phyloP scores from a whole-genome alignment of 2,888 invertebrate genomes.

The Odontomyia ornata region DNA sequence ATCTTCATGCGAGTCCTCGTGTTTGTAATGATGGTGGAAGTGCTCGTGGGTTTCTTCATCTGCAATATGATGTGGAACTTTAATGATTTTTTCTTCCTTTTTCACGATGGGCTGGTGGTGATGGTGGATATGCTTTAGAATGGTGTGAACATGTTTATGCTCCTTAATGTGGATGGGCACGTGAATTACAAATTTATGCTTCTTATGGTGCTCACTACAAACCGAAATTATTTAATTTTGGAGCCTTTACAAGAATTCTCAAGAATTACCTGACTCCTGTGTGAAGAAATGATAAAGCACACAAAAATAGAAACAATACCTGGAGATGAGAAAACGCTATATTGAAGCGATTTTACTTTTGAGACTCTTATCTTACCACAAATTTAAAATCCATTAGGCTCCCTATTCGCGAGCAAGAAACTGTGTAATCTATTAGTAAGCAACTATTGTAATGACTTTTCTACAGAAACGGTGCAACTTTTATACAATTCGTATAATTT shows the following conservation, averaged over 20 bases:
- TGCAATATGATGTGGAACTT: conserved; percentile 60
- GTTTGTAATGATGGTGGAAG: conserved; percentile 58
- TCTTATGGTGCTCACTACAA: conserved; percentile 55
- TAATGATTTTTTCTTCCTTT: conserved; percentile 63
- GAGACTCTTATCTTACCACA: neutral
- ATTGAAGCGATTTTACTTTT: neutral
- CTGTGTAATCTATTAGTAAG: neutral
- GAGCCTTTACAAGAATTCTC: neutral
- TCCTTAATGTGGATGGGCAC: conserved; percentile 62
- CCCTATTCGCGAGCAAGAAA: neutral
- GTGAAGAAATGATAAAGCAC: neutral
- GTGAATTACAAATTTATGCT: conserved; percentile 63
- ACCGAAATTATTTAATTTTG: neutral
- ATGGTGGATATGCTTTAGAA: conserved; percentile 63
- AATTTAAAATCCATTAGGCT: conserved; percentile 22
- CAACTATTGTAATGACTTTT: neutral
- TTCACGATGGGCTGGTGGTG: conserved; percentile 63
- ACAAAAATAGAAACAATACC: neutral
- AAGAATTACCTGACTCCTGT: conserved; percentile 2
- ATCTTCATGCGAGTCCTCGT: conserved; percentile 44
- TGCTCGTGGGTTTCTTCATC: conserved; percentile 59
- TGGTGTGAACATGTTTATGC: conserved; percentile 63
- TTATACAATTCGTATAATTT: conserved; percentile 29
- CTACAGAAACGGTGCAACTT: neutral
- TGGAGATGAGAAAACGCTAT: neutral